Conservation (phyloP, 35 echinoderm and acorn worm species). For the Apostichopus japonicus region DNA sequence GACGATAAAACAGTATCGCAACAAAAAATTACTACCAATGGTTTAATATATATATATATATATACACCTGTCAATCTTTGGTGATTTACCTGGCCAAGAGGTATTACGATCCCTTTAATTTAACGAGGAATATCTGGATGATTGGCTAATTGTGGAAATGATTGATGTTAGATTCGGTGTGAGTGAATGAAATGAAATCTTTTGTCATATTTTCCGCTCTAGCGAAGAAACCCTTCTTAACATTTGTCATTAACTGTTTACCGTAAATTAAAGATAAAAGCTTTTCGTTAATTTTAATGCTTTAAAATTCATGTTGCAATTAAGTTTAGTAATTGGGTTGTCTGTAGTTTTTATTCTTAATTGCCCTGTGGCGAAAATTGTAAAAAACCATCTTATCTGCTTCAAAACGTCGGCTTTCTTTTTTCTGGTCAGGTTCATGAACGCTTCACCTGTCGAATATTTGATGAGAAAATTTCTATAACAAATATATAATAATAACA, state of each 20-base stretch:
- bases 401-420: not conserved
- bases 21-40: no score
- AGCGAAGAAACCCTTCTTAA: not conserved
- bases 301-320: constrained; percentile 37
- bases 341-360: constrained; percentile 6
- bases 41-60: no score
- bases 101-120: not conserved
- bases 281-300: not conserved
- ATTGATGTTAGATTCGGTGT: not conserved
- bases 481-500: no score
- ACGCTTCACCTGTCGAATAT: not conserved
- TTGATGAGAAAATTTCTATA: no score
- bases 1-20: no score
- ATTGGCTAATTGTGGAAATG: not conserved
- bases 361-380: constrained; percentile 4
- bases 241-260: constrained; percentile 34
- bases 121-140: not conserved
- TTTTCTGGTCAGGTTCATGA: not conserved
- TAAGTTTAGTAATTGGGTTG: constrained; percentile 39
- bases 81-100: no score
- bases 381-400: not conserved
- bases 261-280: constrained; percentile 43
- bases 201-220: not conserved
- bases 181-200: not conserved
- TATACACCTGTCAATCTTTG: no score